Conservation (phyloP, 2,888 invertebrate genomes). For the Dichetophora obliterata region DNA sequence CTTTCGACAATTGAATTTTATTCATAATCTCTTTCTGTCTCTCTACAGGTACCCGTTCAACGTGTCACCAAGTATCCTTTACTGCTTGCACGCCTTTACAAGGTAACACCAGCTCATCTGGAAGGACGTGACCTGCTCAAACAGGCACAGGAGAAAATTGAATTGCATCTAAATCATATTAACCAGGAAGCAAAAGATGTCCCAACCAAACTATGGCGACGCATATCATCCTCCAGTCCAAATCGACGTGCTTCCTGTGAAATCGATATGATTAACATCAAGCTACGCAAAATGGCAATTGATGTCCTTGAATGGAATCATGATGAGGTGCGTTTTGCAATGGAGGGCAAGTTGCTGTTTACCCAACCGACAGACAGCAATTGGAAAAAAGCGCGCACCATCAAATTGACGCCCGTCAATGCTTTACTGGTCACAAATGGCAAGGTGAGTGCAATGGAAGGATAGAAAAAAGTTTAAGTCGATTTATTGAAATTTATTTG, state of each 20-base stretch:
- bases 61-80: conserved; percentile 97
- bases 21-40: conserved; percentile 9
- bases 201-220: conserved; percentile 90
- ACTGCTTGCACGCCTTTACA: conserved; percentile 88
- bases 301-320: conserved; percentile 95
- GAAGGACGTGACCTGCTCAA: conserved; percentile 87
- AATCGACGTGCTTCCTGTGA: conserved; percentile 83
- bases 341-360: conserved; percentile 89
- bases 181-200: conserved; percentile 93
- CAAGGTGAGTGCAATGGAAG: conserved; percentile 75
- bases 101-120: conserved; percentile 88
- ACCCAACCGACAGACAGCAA: conserved; percentile 93
- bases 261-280: conserved; percentile 89
- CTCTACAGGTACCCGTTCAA: conserved; percentile 87
- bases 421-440: conserved; percentile 92
- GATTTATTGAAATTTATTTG: conserved; percentile 9
- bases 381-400: conserved; percentile 89
- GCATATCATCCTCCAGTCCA: conserved; percentile 81
- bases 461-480: not conserved
- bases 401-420: conserved; percentile 89
- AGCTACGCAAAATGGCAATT: conserved; percentile 92
- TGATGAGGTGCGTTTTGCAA: conserved; percentile 90
- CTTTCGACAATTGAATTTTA: not conserved
- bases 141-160: conserved; percentile 92
- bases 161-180: conserved; percentile 93